Percentiles rank a stretch among this genome's conserved stretches.
phyloP scores from a whole-genome alignment of 2,113 vertebrate species.

The Rattus rattus region DNA sequence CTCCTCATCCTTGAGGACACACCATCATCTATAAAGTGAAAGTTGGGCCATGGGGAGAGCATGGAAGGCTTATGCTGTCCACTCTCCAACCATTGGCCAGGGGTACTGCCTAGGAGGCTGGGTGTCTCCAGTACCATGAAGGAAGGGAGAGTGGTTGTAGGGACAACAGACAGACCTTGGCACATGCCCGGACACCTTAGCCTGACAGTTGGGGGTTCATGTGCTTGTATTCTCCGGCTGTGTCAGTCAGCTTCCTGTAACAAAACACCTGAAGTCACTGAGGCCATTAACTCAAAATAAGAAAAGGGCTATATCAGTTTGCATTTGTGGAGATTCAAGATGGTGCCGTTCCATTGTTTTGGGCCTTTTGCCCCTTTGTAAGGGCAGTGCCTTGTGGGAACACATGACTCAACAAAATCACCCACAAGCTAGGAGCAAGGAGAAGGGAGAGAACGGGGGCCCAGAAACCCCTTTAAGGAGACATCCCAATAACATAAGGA shows the following conservation, averaged over 20 bases:
- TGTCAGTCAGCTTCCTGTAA: not conserved
- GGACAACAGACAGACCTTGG: not conserved
- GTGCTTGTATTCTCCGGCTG: accelerated
- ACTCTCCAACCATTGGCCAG: not conserved
- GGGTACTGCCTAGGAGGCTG: not conserved
- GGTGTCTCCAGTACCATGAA: not conserved
- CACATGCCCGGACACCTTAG: not conserved
- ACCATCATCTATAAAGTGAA: not conserved
- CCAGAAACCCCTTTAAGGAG: not conserved
- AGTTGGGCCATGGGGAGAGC: not conserved
- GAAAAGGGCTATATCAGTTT: not conserved
- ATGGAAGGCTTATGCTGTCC: not conserved
- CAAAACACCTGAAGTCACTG: not conserved
- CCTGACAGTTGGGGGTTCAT: not conserved
- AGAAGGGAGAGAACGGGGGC: not conserved
- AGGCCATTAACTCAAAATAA: not conserved
- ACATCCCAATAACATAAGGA: not conserved
- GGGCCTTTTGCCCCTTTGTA: not conserved
- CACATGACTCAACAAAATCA: not conserved
- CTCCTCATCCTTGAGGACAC: not conserved
- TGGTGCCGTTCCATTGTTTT: not conserved
- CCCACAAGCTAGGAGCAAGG: not conserved
- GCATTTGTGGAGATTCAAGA: not conserved
- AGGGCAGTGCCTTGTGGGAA: not conserved
- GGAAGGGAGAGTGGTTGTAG: not conserved